Evolutionary conservation across 92 coral and sea anemone species (phyloP).

Genomic region (Actinernus sp.): DNA sequence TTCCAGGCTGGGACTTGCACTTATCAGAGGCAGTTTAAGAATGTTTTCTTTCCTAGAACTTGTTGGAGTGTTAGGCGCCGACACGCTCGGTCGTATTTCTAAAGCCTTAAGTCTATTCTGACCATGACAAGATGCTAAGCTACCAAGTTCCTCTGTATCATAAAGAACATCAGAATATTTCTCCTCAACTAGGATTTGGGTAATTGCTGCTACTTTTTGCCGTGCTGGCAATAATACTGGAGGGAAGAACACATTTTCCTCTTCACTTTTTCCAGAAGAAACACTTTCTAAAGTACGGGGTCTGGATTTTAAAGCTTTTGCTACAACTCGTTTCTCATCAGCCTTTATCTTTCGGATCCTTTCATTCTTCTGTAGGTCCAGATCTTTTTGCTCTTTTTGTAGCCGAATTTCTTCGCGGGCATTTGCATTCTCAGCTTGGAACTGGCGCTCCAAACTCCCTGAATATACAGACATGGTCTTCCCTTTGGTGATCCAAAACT

Average conservation of each 20-base stretch:
- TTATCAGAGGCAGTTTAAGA: background rate
- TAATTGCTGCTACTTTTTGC: background rate
- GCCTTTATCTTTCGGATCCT: constrained; percentile 9
- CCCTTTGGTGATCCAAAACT: background rate
- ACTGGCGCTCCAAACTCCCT: constrained; percentile 20
- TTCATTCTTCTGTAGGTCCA: constrained; percentile 14
- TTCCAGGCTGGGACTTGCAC: too few relatives aligned
- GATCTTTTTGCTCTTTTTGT: constrained; percentile 18
- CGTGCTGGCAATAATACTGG: background rate
- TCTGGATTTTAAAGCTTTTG: background rate
- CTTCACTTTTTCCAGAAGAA: background rate
- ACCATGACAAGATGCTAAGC: background rate
- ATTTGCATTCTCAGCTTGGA: constrained; percentile 25
- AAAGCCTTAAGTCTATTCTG: background rate
- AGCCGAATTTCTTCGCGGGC: constrained; percentile 26
- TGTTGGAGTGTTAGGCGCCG: background rate
- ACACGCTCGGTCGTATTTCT: background rate
- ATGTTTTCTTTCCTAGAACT: background rate
- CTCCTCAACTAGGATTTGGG: too few relatives aligned
- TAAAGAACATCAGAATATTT: too few relatives aligned
- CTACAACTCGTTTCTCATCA: constrained; percentile 15
- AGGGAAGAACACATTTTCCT: background rate
- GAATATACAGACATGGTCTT: constrained; percentile 2
- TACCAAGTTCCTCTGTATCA: too few relatives aligned
- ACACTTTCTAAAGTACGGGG: background rate